Evolutionary conservation across 2,113 vertebrate species (phyloP), one percentile per base, ranked within the genome.

Genomic region (Equus quagga): DNA sequence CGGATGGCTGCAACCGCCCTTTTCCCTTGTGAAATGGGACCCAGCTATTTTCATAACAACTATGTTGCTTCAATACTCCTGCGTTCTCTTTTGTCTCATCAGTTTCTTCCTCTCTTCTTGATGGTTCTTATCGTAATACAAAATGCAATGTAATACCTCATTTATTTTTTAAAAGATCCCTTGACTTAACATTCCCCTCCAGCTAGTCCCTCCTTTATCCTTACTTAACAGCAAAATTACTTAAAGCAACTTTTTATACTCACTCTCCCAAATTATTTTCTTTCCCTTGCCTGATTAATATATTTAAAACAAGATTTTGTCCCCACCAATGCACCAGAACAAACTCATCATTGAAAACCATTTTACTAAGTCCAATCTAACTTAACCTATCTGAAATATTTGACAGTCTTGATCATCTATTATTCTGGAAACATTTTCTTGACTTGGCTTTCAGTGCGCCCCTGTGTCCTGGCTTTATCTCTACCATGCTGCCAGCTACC

Each of bases 401-500:
- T 58, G 15, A 64, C 6, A 58, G 0, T 49, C 11, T 80, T 11
- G 3, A 56, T 56, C 15, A 54, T n/a, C 33, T 6, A 44, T 70
- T 80, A 13, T 18, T 93, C 8, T 44, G 9, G 44, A 54, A 70
- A 46, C 12, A 31, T 83, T 62, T 90, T 62, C 28, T 80, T 60
- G 33, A 60, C 19, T 12, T 81, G 31, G 11, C 4, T 2, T 62
- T 36, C 18, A 26, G 3, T 23, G 2, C 0, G 1, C 5, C 13
- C 13, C 0, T 51, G 4, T 54, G 9, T 36, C 3, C n/a, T 83
- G 60, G 13, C 33, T 41, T 67, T 69, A 28, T 15, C 44, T 5
- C 49, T 76, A 5, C 10, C 5, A 36, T 9, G 44, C 0, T 8
- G 1, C 12, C 21, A 46, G 17, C 28, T 62, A 11, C 2, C 64